Conservation (phyloP, 2,888 invertebrate species). For the Phlogophora meticulosa region DNA sequence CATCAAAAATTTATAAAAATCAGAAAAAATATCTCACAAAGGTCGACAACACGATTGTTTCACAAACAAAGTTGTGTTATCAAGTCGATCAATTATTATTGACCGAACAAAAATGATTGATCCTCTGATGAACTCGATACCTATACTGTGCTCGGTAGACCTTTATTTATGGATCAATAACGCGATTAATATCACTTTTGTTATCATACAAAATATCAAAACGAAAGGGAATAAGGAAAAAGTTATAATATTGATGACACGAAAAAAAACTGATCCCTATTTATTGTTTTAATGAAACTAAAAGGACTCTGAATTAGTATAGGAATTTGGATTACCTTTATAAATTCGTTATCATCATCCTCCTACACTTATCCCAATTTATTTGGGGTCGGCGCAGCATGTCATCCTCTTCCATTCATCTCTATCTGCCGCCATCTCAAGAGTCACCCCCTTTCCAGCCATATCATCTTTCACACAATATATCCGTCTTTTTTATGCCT, state of each 20-base stretch:
- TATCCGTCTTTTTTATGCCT: too few relatives aligned
- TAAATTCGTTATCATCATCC: too few relatives aligned
- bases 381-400: too few relatives aligned
- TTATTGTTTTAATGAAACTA: background rate
- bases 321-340: too few relatives aligned
- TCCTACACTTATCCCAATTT: too few relatives aligned
- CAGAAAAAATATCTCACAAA: conserved; percentile 4
- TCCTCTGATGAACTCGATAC: conserved; percentile 63
- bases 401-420: too few relatives aligned
- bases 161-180: conserved; percentile 15
- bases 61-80: conserved; percentile 17
- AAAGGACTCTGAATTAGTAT: too few relatives aligned
- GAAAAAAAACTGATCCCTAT: background rate
- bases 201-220: background rate
- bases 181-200: conserved; percentile 13
- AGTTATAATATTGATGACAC: background rate
- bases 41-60: background rate
- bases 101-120: conserved; percentile 64
- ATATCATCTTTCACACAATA: too few relatives aligned
- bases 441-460: too few relatives aligned
- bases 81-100: conserved; percentile 5
- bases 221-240: background rate
- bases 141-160: conserved; percentile 10
- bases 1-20: conserved; percentile 8
- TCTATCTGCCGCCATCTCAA: too few relatives aligned